Evolutionary conservation across 2,888 invertebrate species (phyloP), one percentile per base, ranked within the genome.

Genomic region (Polietes domitor): DNA sequence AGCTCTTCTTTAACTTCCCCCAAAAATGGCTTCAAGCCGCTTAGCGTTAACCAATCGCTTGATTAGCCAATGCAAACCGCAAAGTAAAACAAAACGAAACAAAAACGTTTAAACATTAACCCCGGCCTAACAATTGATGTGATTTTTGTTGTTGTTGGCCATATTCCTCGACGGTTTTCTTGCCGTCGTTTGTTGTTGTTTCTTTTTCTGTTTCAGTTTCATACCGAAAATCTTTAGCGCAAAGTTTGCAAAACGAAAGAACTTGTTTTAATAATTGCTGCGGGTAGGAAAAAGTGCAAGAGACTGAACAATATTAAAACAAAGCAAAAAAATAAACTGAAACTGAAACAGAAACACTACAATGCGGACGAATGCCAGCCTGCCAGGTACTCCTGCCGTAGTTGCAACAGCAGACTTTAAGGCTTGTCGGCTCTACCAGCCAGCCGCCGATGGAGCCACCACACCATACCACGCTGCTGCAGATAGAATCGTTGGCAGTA

Each of bases 401-500:
- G 24, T 15, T 6, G 58, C 26, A 9, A 24, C 58, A 58, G 41
- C 68, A 68, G 68, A 68, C 68, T 43, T 15, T 37, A 2, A 65
- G 65, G 41, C 41, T 58, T 37, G 65, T 19, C 41, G 68, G 2
- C 21, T 9, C 32, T 19, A 32, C 65, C 65, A 65, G 19, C 65
- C 65, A 78, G 24, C 70, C 53, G n/a, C n/a, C n/a, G n/a, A n/a
- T n/a, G n/a, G n/a, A n/a, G 15, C 50, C 24, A 50, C 10, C 19
- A 1, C 43, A 12, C 24, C 70, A 70, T 41, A n/a, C 72, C 78
- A 41, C 4, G 41, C 68, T 61, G 10, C 26, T 37, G 24, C 26
- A 75, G 53, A 75, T 77, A 73, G 28, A 80, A 79, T 75, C 83
- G 68, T 78, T 77, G 21, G 19, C 32, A n/a, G 37, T 76, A 26